These are phyloP conservation scores for Scaptomyza pallida DNA, from an alignment of 1,140 invertebrate genomes.

Conservation along the genomic window DNA sequence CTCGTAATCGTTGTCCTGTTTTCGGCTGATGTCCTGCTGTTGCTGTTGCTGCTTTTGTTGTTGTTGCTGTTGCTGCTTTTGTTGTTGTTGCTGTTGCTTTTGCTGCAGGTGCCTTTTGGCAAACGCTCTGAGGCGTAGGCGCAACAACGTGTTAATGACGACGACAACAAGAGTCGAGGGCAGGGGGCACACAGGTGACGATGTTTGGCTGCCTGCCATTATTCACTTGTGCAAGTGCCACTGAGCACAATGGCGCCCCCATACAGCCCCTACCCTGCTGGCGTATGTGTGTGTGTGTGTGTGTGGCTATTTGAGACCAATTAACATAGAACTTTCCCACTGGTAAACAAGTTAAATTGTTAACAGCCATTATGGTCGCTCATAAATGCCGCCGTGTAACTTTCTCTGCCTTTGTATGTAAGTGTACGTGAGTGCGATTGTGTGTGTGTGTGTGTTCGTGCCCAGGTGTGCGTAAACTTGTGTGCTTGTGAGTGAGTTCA, in stretches of 20 bases:
- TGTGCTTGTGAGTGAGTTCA: slow-evolving; percentile 3
- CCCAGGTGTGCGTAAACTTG: neutral
- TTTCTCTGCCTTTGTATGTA: slow-evolving; percentile 49
- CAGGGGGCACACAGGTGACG: slow-evolving; percentile 46
- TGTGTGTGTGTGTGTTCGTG: slow-evolving; percentile 6
- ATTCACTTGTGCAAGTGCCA: slow-evolving; percentile 72
- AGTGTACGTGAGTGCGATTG: no score
- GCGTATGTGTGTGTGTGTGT: slow-evolving; percentile 28
- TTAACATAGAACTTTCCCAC: slow-evolving; percentile 83
- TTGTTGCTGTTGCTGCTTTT: no score
- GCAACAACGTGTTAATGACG: slow-evolving; percentile 77
- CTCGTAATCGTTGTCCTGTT: slow-evolving; percentile 38
- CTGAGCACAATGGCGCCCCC: slow-evolving; percentile 50
- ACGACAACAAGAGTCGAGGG: neutral
- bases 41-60: slow-evolving; percentile 21
- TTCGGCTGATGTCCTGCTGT: slow-evolving; percentile 1
- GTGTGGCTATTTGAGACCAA: slow-evolving; percentile 73
- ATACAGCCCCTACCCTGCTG: slow-evolving; percentile 7
- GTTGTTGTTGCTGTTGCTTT: no score
- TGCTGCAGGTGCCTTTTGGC: slow-evolving; percentile 37
- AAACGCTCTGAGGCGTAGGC: slow-evolving; percentile 64
- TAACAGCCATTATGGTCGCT: slow-evolving; percentile 79
- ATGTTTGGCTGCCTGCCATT: slow-evolving; percentile 59
- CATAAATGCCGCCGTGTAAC: slow-evolving; percentile 78
- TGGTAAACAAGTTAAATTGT: slow-evolving; percentile 83